These are phyloP conservation scores for Betta splendens DNA, from an alignment of 2,797 vertebrate species.

Conservation along the genomic window DNA sequence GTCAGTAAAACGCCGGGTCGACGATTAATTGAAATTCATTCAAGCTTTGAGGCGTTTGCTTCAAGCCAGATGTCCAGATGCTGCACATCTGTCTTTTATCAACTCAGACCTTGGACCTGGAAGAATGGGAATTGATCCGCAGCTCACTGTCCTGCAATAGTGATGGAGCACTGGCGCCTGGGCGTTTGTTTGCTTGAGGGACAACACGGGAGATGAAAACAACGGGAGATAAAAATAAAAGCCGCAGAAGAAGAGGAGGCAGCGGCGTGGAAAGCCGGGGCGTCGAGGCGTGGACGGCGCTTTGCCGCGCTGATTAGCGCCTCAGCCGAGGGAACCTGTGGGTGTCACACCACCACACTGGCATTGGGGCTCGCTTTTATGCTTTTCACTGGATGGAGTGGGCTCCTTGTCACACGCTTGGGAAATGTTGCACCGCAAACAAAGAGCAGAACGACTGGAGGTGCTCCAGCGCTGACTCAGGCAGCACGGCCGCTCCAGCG, in stretches of 20 bases:
- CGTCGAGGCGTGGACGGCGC: constrained; percentile 36
- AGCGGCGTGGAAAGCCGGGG: constrained; percentile 41
- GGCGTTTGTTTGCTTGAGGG: constrained; percentile 56
- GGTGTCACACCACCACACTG: constrained; percentile 49
- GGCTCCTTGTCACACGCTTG: constrained; percentile 49
- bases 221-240: constrained; percentile 44
- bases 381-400: constrained; percentile 46
- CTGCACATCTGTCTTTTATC: constrained; percentile 10
- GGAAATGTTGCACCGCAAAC: constrained; percentile 45
- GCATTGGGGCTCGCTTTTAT: constrained; percentile 58
- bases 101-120: constrained; percentile 14
- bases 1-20: constrained; percentile 15
- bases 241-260: constrained; percentile 27
- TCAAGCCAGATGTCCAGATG: neutral
- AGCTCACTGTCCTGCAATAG: constrained; percentile 15
- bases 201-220: constrained; percentile 41
- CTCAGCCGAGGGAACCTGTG: constrained; percentile 51
- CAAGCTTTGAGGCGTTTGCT: neutral
- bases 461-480: constrained; percentile 3
- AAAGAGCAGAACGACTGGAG: constrained; percentile 24
- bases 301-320: constrained; percentile 63
- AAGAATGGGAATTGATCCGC: constrained; percentile 43
- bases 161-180: constrained; percentile 27
- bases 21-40: constrained; percentile 11
- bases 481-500: constrained; percentile 1